Evolutionary conservation across 1,140 invertebrate genomes (phyloP), one percentile per base, ranked within the genome.

Genomic region (Atopsyche davidsoni): DNA sequence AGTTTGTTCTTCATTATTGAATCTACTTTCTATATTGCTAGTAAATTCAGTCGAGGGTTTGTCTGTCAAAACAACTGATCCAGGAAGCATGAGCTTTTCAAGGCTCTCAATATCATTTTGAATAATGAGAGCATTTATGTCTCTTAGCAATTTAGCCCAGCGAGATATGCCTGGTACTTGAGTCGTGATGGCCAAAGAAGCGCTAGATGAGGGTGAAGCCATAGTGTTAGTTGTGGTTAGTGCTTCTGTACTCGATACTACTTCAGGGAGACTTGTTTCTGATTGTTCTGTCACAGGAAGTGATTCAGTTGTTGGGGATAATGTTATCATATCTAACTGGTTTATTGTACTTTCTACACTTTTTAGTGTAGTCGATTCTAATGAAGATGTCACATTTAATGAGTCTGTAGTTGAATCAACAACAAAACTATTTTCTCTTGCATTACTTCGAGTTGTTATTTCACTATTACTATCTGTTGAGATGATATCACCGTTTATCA

Each of bases 71-170:
- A 4, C 32, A 9, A 42, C 25, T 45, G 34, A 17, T 18, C 40
- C 46, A 42, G 46, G 32, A 44, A 24, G 21, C 21, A 47, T 47
- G 11, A 53, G 23, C 25, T 53, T 50, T 47, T 51, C 31, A 36
- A 58, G 22, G n/a, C 46, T 22, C 17, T 58, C 48, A 23, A 65
- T 61, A 55, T 73, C 67, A 56, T 74, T 71, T 55, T 67, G 62
- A 51, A 60, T 53, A 55, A 74, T 63, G 41, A 74, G 58, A 35
- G 72, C 63, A 64, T 74, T 70, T 50, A 74, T 73, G 64, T 73
- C 70, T 64, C 69, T 67, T 41, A 74, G 62, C 46, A 74, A 68
- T 51, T 65, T 61, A 40, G 72, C 69, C 62, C 69, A 69, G 60
- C 71, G 71, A 9, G 69, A 70, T 48, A 70, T 63, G 45, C 70